These are phyloP conservation scores for Sebastes hubbsi DNA, from an alignment of 2,797 vertebrate species.

Conservation along the genomic window DNA sequence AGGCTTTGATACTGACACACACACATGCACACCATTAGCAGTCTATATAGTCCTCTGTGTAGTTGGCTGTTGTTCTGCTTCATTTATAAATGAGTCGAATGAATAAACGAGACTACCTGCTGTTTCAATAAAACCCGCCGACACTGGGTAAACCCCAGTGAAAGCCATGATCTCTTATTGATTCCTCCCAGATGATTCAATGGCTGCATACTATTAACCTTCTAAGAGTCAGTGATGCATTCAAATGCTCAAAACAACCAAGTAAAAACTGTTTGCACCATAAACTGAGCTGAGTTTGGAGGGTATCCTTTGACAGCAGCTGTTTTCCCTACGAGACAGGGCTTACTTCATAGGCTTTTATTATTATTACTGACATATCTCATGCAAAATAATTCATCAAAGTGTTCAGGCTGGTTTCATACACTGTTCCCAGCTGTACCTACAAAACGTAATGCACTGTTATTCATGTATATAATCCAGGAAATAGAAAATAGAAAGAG, in stretches of 20 bases:
- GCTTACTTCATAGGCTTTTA: neutral
- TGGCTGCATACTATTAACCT: constrained; percentile 4
- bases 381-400: neutral
- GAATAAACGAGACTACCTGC: constrained; percentile 28
- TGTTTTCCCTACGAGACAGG: rapidly evolving
- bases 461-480: too few species aligned
- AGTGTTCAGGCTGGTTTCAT: neutral
- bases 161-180: constrained; percentile 26
- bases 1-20: neutral
- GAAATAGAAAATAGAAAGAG: too few species aligned
- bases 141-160: constrained; percentile 10
- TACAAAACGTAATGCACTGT: rapidly evolving
- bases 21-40: constrained; percentile 2
- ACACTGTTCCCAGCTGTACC: neutral
- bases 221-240: neutral
- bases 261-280: neutral
- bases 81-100: constrained; percentile 22
- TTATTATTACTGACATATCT: neutral
- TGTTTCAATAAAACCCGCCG: constrained; percentile 20
- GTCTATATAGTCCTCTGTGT: neutral
- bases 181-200: constrained; percentile 15
- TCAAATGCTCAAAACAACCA: neutral
- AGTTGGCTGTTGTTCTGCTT: constrained; percentile 17
- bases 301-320: neutral
- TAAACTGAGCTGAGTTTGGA: neutral